phyloP scores from a whole-genome alignment of 1,140 invertebrate genomes.

The Geopemphigus sp. region DNA sequence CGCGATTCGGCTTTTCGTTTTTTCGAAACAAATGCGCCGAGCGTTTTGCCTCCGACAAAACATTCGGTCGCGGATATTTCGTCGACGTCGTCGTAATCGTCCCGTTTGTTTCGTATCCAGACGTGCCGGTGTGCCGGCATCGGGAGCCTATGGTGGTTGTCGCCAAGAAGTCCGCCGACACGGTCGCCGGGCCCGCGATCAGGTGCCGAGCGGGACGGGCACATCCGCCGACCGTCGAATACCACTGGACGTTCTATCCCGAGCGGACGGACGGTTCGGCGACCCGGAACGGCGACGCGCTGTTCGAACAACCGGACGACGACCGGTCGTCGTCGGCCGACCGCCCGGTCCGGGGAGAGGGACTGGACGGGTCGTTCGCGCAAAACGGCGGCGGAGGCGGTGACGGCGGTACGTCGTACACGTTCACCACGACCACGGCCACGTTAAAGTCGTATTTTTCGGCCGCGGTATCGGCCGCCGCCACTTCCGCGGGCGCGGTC shows the following conservation, averaged over 20 bases:
- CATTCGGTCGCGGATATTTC: too few relatives aligned
- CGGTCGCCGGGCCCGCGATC: not conserved
- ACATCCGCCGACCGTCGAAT: slow-evolving; percentile 7
- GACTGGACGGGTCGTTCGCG: not conserved
- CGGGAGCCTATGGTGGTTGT: not conserved
- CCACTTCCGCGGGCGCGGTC: not conserved
- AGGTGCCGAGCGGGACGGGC: not conserved
- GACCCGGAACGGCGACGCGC: not conserved
- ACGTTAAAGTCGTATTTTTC: slow-evolving; percentile 6
- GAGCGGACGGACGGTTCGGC: not conserved
- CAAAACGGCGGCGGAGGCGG: not conserved
- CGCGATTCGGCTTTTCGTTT: too few relatives aligned
- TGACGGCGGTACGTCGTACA: not conserved
- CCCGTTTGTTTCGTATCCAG: not conserved
- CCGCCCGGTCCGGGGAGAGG: not conserved
- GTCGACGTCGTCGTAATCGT: too few relatives aligned
- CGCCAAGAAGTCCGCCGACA: not conserved
- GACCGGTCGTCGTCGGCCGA: not conserved
- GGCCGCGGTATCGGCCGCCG: not conserved
- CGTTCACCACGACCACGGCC: slow-evolving; percentile 19
- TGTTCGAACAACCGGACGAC: too few relatives aligned
- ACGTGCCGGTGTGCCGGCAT: slow-evolving; percentile 24
- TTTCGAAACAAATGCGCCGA: too few relatives aligned
- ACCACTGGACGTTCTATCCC: slow-evolving; percentile 15
- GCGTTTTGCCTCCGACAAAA: too few relatives aligned